Conservation (phyloP, 2,888 invertebrate genomes). For the Tridacna gigas region DNA sequence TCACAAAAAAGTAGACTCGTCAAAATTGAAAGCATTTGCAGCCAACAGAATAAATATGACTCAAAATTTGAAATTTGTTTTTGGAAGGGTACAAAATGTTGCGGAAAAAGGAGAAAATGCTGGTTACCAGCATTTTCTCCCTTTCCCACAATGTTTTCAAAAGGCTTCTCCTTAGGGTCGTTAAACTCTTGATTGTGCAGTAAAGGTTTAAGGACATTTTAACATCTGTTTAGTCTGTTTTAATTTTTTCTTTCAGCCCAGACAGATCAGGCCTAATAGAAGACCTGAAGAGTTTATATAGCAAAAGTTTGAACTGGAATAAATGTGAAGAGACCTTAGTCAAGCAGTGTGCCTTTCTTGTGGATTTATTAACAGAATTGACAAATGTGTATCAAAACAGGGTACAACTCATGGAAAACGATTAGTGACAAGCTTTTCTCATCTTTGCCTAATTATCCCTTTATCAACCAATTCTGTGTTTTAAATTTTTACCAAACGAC, state of each 20-base stretch:
- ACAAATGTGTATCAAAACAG: neutral
- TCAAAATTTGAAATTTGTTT: too few species aligned
- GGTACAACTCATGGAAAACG: constrained; percentile 6
- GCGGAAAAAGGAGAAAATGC: too few species aligned
- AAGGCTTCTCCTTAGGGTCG: neutral
- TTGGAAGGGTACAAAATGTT: too few species aligned
- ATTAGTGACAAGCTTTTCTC: neutral
- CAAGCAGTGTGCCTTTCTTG: constrained; percentile 4
- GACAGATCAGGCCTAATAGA: neutral
- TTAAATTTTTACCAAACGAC: too few species aligned
- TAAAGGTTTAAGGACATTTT: neutral
- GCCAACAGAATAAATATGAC: neutral
- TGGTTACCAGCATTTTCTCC: too few species aligned
- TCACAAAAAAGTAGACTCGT: neutral
- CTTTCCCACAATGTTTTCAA: neutral
- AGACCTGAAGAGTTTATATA: constrained; percentile 16
- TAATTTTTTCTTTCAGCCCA: constrained; percentile 18
- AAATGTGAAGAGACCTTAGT: constrained; percentile 4
- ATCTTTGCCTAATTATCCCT: too few species aligned
- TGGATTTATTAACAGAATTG: neutral
- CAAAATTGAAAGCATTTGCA: neutral
- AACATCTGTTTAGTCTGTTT: neutral
- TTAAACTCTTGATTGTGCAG: neutral
- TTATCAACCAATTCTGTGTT: too few species aligned
- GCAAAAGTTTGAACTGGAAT: neutral